Conservation (phyloP, 1,140 invertebrate genomes). For the Zaprionus tsacasi region DNA sequence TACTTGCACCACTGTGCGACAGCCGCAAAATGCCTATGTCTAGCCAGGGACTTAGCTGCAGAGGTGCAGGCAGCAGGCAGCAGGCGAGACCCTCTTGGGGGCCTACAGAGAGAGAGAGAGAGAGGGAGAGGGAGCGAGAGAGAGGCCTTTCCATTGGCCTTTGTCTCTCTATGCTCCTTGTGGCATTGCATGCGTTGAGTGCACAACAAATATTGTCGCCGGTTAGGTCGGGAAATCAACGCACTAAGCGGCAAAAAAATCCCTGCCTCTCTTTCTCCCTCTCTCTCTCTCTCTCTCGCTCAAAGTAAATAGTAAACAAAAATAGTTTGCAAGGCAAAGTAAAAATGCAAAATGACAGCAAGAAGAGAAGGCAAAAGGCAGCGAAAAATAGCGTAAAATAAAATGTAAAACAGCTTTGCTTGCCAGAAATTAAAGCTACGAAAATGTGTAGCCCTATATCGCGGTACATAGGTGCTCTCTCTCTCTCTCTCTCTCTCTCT, state of each 20-base stretch:
- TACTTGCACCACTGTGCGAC: constrained; percentile 40
- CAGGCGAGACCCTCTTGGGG: neutral
- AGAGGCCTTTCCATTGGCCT: constrained; percentile 67
- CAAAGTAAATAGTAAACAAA: constrained; percentile 82
- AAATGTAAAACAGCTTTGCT: constrained; percentile 68
- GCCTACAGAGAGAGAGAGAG: constrained; percentile 8
- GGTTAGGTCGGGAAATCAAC: constrained; percentile 80
- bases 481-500: too few relatives aligned
- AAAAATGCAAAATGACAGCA: constrained; percentile 70
- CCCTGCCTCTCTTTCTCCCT: too few relatives aligned
- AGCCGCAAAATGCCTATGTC: constrained; percentile 62
- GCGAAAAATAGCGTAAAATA: constrained; percentile 66
- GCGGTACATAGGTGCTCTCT: neutral
- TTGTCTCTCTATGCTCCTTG: constrained; percentile 43
- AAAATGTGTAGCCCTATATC: constrained; percentile 47
- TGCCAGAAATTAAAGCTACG: constrained; percentile 69
- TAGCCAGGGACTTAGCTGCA: constrained; percentile 3
- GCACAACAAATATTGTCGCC: constrained; percentile 82
- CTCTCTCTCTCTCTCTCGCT: constrained; percentile 21
- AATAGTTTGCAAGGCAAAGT: constrained; percentile 78
- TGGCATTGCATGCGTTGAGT: constrained; percentile 59
- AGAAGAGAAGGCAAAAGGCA: constrained; percentile 50
- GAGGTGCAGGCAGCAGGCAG: constrained; percentile 19
- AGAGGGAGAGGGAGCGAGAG: constrained; percentile 38
- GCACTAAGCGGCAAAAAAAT: constrained; percentile 57